These are phyloP conservation scores for Tinea semifulvella DNA, from an alignment of 2,888 invertebrate species.

Conservation along the genomic window DNA sequence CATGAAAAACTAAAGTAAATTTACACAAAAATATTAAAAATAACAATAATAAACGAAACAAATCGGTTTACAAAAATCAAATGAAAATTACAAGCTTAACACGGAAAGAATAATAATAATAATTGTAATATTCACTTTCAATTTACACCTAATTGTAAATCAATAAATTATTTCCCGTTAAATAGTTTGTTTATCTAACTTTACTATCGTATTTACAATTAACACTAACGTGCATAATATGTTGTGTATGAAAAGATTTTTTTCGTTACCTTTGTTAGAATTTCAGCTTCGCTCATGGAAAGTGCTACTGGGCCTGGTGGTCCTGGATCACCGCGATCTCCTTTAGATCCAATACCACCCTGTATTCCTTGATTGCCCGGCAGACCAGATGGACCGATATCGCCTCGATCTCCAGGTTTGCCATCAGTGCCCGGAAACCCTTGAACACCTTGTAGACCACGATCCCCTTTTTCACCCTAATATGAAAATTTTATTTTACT, in stretches of 20 bases:
- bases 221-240: not conserved
- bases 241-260: not conserved
- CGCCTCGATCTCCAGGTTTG: conserved; percentile 72
- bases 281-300: conserved; percentile 66
- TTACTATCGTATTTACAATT: not conserved
- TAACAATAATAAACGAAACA: too few relatives aligned
- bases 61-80: too few relatives aligned
- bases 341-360: conserved; percentile 72
- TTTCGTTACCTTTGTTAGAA: conserved; percentile 62
- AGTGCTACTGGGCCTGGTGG: conserved; percentile 72
- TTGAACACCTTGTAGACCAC: conserved; percentile 71
- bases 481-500: not conserved
- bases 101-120: too few relatives aligned
- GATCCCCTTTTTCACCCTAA: conserved; percentile 71
- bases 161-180: too few relatives aligned
- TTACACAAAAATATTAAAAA: too few relatives aligned
- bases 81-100: too few relatives aligned
- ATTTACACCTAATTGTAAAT: too few relatives aligned
- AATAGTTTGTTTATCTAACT: too few relatives aligned
- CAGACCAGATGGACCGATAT: conserved; percentile 74
- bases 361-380: conserved; percentile 76
- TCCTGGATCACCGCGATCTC: conserved; percentile 76
- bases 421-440: conserved; percentile 74
- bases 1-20: too few relatives aligned
- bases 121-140: too few relatives aligned